Conservation (phyloP, 2,888 invertebrate genomes). For the Hoplodrina ambigua region DNA sequence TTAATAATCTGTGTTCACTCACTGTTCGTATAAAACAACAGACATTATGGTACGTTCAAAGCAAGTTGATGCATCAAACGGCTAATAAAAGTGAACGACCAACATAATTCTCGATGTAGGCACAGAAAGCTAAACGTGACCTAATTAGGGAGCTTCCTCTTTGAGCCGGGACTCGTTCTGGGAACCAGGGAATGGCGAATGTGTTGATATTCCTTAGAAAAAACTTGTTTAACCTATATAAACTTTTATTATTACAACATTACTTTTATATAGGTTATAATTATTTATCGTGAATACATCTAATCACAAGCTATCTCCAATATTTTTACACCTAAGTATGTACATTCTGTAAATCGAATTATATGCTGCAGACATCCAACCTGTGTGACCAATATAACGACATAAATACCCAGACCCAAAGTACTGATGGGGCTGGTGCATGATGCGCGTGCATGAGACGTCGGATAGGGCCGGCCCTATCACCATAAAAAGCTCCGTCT, state of each 20-base stretch:
- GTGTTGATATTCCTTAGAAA: not conserved
- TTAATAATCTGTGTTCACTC: conserved; percentile 50
- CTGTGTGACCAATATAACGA: too few relatives aligned
- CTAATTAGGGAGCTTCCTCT: conserved; percentile 73
- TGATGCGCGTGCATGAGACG: too few relatives aligned
- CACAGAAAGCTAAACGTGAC: conserved; percentile 68
- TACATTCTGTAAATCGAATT: too few relatives aligned
- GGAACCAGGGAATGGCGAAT: conserved; percentile 9
- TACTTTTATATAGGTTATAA: not conserved
- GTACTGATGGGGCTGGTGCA: too few relatives aligned
- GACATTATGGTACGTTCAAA: conserved; percentile 54
- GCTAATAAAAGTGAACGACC: conserved; percentile 64
- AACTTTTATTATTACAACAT: not conserved
- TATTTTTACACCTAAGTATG: too few relatives aligned
- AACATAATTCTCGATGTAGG: conserved; percentile 66
- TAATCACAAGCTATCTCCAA: not conserved
- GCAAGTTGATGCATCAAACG: conserved; percentile 57
- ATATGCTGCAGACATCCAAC: too few relatives aligned
- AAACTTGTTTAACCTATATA: conserved; percentile 24
- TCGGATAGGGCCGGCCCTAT: too few relatives aligned
- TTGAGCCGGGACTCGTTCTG: conserved; percentile 34
- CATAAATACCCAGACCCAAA: too few relatives aligned
- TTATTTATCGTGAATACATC: not conserved
- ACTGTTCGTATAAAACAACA: conserved; percentile 49
- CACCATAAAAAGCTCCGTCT: too few relatives aligned